Base-by-base conservation (phyloP, 2,113 vertebrate species). In the Spilogale gracilis region DNA sequence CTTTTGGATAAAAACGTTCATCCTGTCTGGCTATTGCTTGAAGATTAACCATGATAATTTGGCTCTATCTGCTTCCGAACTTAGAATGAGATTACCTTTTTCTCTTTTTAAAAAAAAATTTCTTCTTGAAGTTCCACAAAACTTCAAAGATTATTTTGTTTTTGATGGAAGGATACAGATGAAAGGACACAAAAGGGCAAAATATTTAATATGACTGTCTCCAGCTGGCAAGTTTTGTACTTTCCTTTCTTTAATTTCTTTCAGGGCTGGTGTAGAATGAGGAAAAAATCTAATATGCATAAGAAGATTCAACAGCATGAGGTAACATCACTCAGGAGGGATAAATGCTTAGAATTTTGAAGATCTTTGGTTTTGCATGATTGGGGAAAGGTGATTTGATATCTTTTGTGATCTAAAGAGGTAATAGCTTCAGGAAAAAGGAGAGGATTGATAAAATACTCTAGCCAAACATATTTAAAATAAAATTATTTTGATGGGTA, bases 401-500 rank as follows among this genome's bases (percentile, higher is more conserved):
- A 50, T 69, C 11, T 96, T 71, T 43, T 67, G 14, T 65, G 56
- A 92, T 60, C n/a, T 76, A 73, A 2, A 71, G 81, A 88, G n/a
- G 56, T 12, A 76, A 81, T 16, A 58, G 16, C 65, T 97, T 94
- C 63, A 82, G 80, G 27, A 74, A 85, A 94, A 94, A 43, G 9
- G 21, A 32, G 1, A 60, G 6, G 9, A 17, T 67, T 78, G 6
- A 78, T 71, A 76, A 94, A 94, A 96, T n/a, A 67, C 38, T 87
- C 32, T 38, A 76, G 27, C n/a, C 21, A 89, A 52, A 83, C 3
- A 43, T 43, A 94, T 65, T 93, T 91, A 96, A 96, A 94, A 94
- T 74, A 92, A 85, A 82, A 95, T 95, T 96, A 89, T 88, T 97
- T 79, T 69, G 38, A 79, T 69, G 20, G 82, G 45, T 60, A 17